These are phyloP conservation scores for Dyspetes luteomarginatus DNA, from an alignment of 2,888 invertebrate species.

Conservation along the genomic window DNA sequence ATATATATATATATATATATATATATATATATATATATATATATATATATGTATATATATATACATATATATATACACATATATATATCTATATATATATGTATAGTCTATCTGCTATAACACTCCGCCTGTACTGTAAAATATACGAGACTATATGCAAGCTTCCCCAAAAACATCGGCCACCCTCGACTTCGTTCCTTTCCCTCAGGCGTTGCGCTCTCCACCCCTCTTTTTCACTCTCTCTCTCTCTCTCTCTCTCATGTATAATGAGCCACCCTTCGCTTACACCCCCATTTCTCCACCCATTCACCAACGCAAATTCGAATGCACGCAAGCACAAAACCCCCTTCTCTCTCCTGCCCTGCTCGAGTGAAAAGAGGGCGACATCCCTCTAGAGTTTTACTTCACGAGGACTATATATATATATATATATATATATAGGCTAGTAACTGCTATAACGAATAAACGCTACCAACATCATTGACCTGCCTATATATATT, in stretches of 20 bases:
- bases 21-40: too few relatives aligned
- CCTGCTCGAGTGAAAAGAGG: conserved; percentile 1
- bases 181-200: conserved; percentile 54
- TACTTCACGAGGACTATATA: too few relatives aligned
- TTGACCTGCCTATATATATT: background rate
- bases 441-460: conserved; percentile 8
- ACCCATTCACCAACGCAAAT: conserved; percentile 42
- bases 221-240: conserved; percentile 33
- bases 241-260: conserved; percentile 34
- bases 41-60: too few relatives aligned
- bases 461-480: conserved; percentile 41
- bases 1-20: too few relatives aligned
- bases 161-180: conserved; percentile 68
- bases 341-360: conserved; percentile 49
- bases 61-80: too few relatives aligned
- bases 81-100: background rate
- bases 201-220: conserved; percentile 38
- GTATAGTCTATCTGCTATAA: background rate
- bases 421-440: too few relatives aligned
- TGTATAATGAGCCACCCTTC: conserved; percentile 25
- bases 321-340: conserved; percentile 41
- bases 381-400: conserved; percentile 39
- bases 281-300: background rate
- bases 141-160: conserved; percentile 66
- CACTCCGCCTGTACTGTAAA: background rate